Conservation (phyloP, 2,113 vertebrate species). For the Peromyscus leucopus region DNA sequence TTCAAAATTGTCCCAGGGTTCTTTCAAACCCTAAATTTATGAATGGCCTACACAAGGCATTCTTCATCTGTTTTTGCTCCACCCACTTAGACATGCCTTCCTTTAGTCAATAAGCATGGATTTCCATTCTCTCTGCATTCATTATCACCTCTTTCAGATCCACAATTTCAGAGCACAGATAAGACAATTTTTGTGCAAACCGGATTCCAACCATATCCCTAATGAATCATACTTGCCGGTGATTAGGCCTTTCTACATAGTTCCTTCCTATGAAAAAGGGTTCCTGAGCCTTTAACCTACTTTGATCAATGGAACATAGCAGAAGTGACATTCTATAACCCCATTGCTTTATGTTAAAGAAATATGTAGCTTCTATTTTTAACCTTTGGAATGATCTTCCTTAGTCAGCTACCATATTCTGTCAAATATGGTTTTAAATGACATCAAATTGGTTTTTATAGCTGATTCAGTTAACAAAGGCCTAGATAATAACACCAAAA, state of each 20-base stretch:
- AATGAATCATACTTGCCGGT: neutral
- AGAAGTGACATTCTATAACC: neutral
- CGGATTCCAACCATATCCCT: neutral
- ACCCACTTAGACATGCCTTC: neutral
- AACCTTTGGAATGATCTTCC: neutral
- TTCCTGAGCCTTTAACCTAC: neutral
- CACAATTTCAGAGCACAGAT: neutral
- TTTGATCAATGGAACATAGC: neutral
- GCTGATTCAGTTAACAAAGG: neutral
- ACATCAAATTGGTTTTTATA: neutral
- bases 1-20: neutral
- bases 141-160: neutral
- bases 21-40: neutral
- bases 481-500: neutral
- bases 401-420: neutral
- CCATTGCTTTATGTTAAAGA: neutral
- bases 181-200: neutral
- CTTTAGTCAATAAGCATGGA: neutral
- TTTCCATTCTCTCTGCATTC: neutral
- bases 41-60: neutral
- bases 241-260: neutral
- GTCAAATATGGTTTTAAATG: neutral
- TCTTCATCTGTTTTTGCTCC: neutral
- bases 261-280: neutral
- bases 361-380: neutral